A percentile compares a stretch with the other conserved stretches of the same genome.
phyloP scores from a whole-genome alignment of 1,140 invertebrate species.

The Cyclargus thomasi region DNA sequence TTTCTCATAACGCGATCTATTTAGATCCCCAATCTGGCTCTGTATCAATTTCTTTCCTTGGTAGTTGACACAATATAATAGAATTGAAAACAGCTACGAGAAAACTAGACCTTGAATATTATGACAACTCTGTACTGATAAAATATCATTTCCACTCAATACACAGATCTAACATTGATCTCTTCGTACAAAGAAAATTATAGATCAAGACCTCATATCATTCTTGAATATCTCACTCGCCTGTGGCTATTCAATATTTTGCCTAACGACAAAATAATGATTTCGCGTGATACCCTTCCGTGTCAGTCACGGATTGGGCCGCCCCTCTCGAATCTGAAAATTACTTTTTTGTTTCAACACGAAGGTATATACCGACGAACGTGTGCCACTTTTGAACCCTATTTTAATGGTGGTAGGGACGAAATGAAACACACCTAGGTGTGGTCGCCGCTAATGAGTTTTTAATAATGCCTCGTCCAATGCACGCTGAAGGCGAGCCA shows the following conservation, averaged over 20 bases:
- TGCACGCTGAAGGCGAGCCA: conserved; percentile 55
- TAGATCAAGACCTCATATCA: neutral
- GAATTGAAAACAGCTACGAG: too few relatives aligned
- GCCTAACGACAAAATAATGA: conserved; percentile 71
- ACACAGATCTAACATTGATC: neutral
- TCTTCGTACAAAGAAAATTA: conserved; percentile 1
- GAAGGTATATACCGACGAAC: conserved; percentile 47
- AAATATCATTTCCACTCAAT: neutral
- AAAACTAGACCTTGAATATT: too few relatives aligned
- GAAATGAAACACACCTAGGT: conserved; percentile 38
- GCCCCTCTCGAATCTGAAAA: conserved; percentile 59
- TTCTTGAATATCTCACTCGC: neutral
- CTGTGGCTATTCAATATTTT: conserved; percentile 21
- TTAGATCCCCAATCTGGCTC: too few relatives aligned
- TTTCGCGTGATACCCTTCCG: conserved; percentile 67
- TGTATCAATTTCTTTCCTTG: too few relatives aligned
- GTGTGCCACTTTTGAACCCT: neutral
- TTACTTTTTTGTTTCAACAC: conserved; percentile 67
- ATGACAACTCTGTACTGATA: too few relatives aligned
- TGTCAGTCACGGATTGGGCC: conserved; percentile 63
- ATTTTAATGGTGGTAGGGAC: neutral
- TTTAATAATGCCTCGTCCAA: conserved; percentile 70
- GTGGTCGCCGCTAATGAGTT: conserved; percentile 68
- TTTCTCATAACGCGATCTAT: too few relatives aligned
- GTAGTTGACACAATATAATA: too few relatives aligned